A percentile compares a stretch with the other conserved stretches of the same genome.
Conservation (phyloP, 2,888 invertebrate species). For the Campoplex nolae region DNA sequence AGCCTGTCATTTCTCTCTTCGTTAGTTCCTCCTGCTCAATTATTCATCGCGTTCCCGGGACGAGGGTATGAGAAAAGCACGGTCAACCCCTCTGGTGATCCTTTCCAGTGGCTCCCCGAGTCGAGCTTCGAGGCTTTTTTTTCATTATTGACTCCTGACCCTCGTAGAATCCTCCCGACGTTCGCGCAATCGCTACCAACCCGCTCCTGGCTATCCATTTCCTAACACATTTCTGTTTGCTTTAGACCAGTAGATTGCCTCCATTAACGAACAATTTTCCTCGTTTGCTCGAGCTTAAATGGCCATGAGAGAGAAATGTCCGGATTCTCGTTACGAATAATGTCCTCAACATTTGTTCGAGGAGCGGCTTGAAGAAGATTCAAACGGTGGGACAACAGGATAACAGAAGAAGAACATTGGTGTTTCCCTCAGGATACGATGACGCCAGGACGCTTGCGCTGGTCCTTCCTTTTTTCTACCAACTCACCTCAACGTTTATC, state of each 20-base stretch:
- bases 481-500: background rate
- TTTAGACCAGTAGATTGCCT: constrained; percentile 21
- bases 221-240: constrained; percentile 17
- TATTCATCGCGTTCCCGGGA: constrained; percentile 46
- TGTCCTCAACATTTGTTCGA: constrained; percentile 67
- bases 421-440: constrained; percentile 33
- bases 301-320: constrained; percentile 70
- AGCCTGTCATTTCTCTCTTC: constrained; percentile 24
- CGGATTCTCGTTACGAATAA: constrained; percentile 70
- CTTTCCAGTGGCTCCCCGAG: background rate
- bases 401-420: constrained; percentile 70
- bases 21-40: constrained; percentile 34
- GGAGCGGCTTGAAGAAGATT: constrained; percentile 75
- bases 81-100: background rate
- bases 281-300: constrained; percentile 69
- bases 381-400: constrained; percentile 74
- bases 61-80: background rate
- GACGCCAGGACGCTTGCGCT: constrained; percentile 56
- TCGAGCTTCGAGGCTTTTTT: constrained; percentile 15
- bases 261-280: constrained; percentile 69
- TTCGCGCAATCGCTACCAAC: constrained; percentile 26
- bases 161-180: constrained; percentile 24
- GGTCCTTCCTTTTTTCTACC: constrained; percentile 1
- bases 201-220: background rate
- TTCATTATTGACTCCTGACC: constrained; percentile 57